These are phyloP conservation scores for Cephus pygmeus DNA, from an alignment of 2,888 invertebrate species.

Conservation along the genomic window DNA sequence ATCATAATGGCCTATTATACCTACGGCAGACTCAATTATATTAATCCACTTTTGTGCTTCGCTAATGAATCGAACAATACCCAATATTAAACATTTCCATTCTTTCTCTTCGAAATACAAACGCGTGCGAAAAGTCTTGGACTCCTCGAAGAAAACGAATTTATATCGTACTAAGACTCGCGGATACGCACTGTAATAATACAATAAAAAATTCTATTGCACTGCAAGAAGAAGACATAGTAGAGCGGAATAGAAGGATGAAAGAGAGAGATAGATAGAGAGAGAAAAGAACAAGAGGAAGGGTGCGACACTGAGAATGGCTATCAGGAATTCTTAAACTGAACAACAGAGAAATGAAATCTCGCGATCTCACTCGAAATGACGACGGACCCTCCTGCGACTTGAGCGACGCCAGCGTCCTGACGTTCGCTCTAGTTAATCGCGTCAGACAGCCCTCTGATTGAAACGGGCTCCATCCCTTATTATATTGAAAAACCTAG, in stretches of 20 bases:
- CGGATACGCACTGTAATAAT: too few relatives aligned
- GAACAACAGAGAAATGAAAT: slow-evolving; percentile 28
- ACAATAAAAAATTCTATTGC: background rate
- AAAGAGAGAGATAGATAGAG: background rate
- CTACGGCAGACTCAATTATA: slow-evolving; percentile 60
- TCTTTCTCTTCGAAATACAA: slow-evolving; percentile 16
- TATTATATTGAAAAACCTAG: slow-evolving; percentile 51
- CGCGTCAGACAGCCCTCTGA: slow-evolving; percentile 58
- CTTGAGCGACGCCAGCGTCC: slow-evolving; percentile 15
- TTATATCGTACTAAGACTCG: too few relatives aligned
- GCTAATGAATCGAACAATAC: slow-evolving; percentile 61
- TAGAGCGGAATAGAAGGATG: background rate
- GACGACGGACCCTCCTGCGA: slow-evolving; percentile 40
- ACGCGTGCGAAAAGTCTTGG: too few relatives aligned
- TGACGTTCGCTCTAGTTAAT: slow-evolving; percentile 48
- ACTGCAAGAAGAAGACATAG: background rate
- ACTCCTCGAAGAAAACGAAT: too few relatives aligned
- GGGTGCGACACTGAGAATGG: slow-evolving; percentile 8
- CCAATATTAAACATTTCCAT: slow-evolving; percentile 50
- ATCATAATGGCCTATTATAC: slow-evolving; percentile 57
- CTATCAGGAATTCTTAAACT: slow-evolving; percentile 40
- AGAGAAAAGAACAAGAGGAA: background rate
- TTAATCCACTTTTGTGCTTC: slow-evolving; percentile 61
- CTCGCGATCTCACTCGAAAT: slow-evolving; percentile 44
- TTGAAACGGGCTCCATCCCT: slow-evolving; percentile 55